A percentile compares a stretch with the other conserved stretches of the same genome.
phyloP scores from a whole-genome alignment of 1,140 invertebrate species.

The Planococcus citri region DNA sequence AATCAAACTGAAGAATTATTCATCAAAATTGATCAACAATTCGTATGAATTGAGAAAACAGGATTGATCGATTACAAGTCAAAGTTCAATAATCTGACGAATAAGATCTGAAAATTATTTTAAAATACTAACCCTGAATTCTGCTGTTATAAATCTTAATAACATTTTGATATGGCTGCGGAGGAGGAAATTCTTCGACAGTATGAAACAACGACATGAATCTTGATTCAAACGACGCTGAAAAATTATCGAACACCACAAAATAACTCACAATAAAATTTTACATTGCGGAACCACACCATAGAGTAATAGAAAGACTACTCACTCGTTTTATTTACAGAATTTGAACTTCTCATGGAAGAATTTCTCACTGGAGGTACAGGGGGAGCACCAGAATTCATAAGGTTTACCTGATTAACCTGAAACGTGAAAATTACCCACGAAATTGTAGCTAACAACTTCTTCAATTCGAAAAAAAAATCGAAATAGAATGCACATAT shows the following conservation, averaged over 20 bases:
- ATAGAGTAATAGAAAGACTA: neutral
- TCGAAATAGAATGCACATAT: too few relatives aligned
- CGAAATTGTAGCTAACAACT: too few relatives aligned
- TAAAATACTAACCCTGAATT: slow-evolving; percentile 33
- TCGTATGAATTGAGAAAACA: too few relatives aligned
- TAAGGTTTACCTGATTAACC: neutral
- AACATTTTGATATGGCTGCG: slow-evolving; percentile 37
- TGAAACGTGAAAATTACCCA: too few relatives aligned
- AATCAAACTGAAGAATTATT: neutral
- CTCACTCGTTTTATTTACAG: neutral
- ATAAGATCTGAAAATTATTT: too few relatives aligned
- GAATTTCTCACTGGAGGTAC: slow-evolving; percentile 28
- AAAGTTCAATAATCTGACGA: too few relatives aligned
- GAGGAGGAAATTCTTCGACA: slow-evolving; percentile 38
- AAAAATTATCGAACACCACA: slow-evolving; percentile 23
- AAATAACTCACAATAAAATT: neutral
- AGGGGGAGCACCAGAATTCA: slow-evolving; percentile 26
- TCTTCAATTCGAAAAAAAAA: too few relatives aligned
- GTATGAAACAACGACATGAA: slow-evolving; percentile 40
- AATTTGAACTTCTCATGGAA: slow-evolving; percentile 26
- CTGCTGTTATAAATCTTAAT: slow-evolving; percentile 43
- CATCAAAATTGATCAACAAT: too few relatives aligned
- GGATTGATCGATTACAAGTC: too few relatives aligned
- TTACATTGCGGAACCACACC: neutral
- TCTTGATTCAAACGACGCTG: slow-evolving; percentile 37